Base-by-base conservation (phyloP, 2,113 vertebrate genomes). In the Erythrolamprus reginae region DNA sequence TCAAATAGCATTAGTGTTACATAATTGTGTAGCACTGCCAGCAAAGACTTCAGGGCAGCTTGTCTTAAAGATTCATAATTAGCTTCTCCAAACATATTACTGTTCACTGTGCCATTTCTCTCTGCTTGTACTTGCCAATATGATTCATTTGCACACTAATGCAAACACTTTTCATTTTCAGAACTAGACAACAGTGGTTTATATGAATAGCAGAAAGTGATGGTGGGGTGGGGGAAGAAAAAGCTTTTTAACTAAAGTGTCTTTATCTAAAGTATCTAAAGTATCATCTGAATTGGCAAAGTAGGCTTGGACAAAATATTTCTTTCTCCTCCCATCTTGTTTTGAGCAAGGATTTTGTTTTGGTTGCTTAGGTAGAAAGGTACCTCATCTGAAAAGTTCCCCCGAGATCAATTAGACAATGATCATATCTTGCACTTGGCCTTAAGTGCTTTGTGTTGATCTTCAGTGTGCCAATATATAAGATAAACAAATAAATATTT, bases 401-500 rank as follows among this genome's bases (percentile, higher is more conserved):
- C 61, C 55, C 13, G 86, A 86, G 91, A 92, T 70, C 89, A 92
- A 92, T 92, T 90, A 92, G 83, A 58, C 89, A 65, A 26, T n/a
- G 38, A 56, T 61, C 42, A 52, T 82, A 82, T 48, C 70, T 84
- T 55, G 23, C 28, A 58, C 4, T 48, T 51, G 9, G 9, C 55
- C 70, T 88, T 88, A 53, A 23, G 10, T 88, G 15, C 70, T 77
- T 77, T 77, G 17, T 77, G 70, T 77, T 77, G 33, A 42, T 77
- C 70, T 77, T 42, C 38, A 38, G 42, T 77, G 70, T 77, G 70
- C 23, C 50, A 56, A 17, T n/a, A 2, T n/a, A 48, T 13, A 61
- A 26, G 89, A 61, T 87, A 92, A 88, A 92, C 88, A 86, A 58
- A 48, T 10, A 15, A 47, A 33, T 51, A 61, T 70, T 53, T 61